phyloP scores from a whole-genome alignment of 1,140 invertebrate genomes.

The Stegodyphus dumicola region DNA sequence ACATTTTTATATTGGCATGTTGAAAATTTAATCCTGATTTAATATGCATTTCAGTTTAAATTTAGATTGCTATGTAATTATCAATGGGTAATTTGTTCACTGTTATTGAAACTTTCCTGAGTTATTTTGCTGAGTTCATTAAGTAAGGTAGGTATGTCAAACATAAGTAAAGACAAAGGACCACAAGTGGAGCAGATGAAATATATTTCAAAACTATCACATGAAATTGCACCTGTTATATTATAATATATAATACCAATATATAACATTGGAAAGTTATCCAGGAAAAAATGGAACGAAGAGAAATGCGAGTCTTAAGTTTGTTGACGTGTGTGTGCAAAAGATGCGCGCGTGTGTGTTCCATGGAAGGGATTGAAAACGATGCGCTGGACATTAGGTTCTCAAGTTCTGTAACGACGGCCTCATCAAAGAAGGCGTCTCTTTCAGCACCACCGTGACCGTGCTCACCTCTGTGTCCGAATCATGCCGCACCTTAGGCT shows the following conservation, averaged over 20 bases:
- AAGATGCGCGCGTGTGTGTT: too few relatives aligned
- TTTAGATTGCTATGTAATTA: too few relatives aligned
- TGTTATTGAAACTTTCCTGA: too few relatives aligned
- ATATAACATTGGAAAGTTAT: background rate
- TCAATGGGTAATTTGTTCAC: too few relatives aligned
- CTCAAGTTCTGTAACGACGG: slow-evolving; percentile 35
- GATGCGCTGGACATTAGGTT: background rate
- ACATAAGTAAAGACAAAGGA: too few relatives aligned
- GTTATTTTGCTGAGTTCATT: too few relatives aligned
- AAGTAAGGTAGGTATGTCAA: too few relatives aligned
- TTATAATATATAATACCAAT: slow-evolving; percentile 4
- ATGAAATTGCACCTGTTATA: slow-evolving; percentile 30
- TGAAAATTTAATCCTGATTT: too few relatives aligned
- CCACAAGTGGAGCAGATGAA: slow-evolving; percentile 15
- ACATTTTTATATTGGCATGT: too few relatives aligned
- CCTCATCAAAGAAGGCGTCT: slow-evolving; percentile 48
- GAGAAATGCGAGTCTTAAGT: background rate
- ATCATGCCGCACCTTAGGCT: slow-evolving; percentile 18
- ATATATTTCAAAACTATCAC: slow-evolving; percentile 37
- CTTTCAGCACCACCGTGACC: slow-evolving; percentile 60
- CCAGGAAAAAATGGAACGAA: background rate
- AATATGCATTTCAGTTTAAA: too few relatives aligned
- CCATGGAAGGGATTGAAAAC: background rate
- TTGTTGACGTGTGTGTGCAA: too few relatives aligned
- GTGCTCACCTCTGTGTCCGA: slow-evolving; percentile 62